These are phyloP conservation scores for Etheostoma cragini DNA, from an alignment of 2,113 vertebrate species.

Conservation along the genomic window DNA sequence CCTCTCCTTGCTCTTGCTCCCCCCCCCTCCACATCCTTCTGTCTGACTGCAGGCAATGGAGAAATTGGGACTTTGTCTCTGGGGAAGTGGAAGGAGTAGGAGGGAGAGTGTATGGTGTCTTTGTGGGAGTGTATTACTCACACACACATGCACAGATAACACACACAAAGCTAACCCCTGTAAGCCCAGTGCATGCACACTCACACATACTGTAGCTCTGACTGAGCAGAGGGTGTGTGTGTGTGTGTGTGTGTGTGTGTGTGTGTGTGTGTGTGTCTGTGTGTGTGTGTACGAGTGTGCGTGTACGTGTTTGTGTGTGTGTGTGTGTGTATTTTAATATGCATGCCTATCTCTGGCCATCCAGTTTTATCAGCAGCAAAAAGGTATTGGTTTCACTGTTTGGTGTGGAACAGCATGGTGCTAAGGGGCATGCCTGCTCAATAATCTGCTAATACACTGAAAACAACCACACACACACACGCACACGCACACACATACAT, in stretches of 20 bases:
- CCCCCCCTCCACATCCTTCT: slow-evolving; percentile 36
- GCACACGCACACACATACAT: slow-evolving; percentile 14
- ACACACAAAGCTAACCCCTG: slow-evolving; percentile 46
- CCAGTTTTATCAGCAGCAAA: slow-evolving; percentile 77
- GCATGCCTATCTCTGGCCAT: slow-evolving; percentile 76
- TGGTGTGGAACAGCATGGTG: slow-evolving; percentile 73
- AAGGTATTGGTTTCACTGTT: slow-evolving; percentile 78
- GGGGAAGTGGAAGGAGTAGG: slow-evolving; percentile 69
- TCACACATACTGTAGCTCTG: slow-evolving; percentile 20
- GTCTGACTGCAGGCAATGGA: slow-evolving; percentile 72
- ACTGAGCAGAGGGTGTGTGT: slow-evolving; percentile 38
- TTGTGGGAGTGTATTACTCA: slow-evolving; percentile 72
- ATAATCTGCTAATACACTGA: slow-evolving; percentile 67
- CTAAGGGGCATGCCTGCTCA: slow-evolving; percentile 73
- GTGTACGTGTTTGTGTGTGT: slow-evolving; percentile 27
- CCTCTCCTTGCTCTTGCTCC: slow-evolving; percentile 48
- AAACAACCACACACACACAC: slow-evolving; percentile 24
- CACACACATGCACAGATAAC: slow-evolving; percentile 64
- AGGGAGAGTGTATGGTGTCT: slow-evolving; percentile 69
- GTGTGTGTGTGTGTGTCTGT: slow-evolving; percentile 35
- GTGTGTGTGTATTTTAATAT: slow-evolving; percentile 66
- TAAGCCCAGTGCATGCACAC: slow-evolving; percentile 20
- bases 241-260: slow-evolving; percentile 31
- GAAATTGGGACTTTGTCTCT: slow-evolving; percentile 78
- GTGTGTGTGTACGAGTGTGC: slow-evolving; percentile 25